A percentile compares a stretch with the other conserved stretches of the same genome.
These are phyloP conservation scores for Chrysolina americana DNA, from an alignment of 2,888 invertebrate species.

Conservation along the genomic window DNA sequence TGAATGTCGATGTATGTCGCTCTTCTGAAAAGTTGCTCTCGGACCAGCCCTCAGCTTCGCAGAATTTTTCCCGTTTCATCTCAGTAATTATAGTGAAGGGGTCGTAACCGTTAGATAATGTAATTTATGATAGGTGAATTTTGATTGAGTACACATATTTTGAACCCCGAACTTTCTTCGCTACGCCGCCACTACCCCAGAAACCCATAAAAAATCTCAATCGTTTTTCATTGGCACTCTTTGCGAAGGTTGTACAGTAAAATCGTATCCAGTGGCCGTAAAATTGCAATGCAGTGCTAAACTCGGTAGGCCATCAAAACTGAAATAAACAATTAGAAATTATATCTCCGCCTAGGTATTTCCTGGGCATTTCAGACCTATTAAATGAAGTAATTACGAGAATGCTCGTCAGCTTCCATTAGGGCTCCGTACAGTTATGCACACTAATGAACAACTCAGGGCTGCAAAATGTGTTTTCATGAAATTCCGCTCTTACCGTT, in stretches of 20 bases:
- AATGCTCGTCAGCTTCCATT: conserved; percentile 20
- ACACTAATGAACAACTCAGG: conserved; percentile 25
- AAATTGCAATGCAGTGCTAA: not conserved
- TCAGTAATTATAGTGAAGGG: too few relatives aligned
- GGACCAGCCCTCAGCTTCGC: too few relatives aligned
- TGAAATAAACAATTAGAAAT: conserved; percentile 22
- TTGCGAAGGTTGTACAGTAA: not conserved
- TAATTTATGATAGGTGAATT: too few relatives aligned
- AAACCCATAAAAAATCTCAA: too few relatives aligned
- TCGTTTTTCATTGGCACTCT: not conserved
- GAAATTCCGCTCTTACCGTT: conserved; percentile 29
- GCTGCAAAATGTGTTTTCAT: conserved; percentile 20
- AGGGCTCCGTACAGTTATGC: conserved; percentile 3
- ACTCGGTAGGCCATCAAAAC: conserved; percentile 10
- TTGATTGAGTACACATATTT: too few relatives aligned
- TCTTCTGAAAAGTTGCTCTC: too few relatives aligned
- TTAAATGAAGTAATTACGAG: conserved; percentile 16
- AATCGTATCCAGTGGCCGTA: not conserved
- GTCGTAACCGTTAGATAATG: too few relatives aligned
- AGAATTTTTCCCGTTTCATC: too few relatives aligned
- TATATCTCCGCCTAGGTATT: conserved; percentile 16
- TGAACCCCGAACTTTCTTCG: too few relatives aligned
- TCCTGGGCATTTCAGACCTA: conserved; percentile 13
- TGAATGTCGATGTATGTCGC: too few relatives aligned
- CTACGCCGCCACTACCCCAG: too few relatives aligned